Conservation (phyloP, 2,113 vertebrate genomes). For the Laticauda colubrina region DNA sequence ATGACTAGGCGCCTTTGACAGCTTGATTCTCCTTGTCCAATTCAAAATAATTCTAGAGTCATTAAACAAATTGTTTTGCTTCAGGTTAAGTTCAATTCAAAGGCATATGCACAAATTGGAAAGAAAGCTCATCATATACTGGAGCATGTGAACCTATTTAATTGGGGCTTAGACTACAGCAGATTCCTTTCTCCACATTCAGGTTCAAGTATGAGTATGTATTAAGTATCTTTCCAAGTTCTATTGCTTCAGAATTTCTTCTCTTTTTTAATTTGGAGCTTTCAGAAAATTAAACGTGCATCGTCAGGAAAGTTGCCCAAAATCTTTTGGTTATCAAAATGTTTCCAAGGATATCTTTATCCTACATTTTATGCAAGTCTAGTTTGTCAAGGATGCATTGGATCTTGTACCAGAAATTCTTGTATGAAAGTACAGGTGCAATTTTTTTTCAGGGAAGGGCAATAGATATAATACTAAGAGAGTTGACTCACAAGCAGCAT, state of each 20-base stretch:
- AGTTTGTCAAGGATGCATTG: neutral
- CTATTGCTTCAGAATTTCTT: neutral
- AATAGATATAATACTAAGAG: too few relatives aligned
- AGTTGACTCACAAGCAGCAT: neutral
- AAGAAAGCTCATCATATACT: neutral
- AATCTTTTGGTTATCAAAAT: neutral
- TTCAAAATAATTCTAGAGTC: neutral
- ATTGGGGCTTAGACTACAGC: neutral
- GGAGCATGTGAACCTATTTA: neutral
- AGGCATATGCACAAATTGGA: neutral
- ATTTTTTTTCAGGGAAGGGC: neutral
- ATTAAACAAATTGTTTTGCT: neutral
- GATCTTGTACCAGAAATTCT: neutral
- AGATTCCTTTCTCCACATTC: neutral
- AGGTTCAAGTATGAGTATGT: neutral
- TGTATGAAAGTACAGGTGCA: neutral
- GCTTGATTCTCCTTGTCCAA: neutral
- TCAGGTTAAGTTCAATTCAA: neutral
- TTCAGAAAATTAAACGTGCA: neutral
- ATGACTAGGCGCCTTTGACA: neutral
- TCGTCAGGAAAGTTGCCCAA: neutral
- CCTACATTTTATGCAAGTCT: neutral
- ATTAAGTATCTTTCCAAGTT: neutral
- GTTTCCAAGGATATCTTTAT: neutral
- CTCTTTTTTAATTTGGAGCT: neutral